Conservation (phyloP, 2,888 invertebrate genomes). For the Melanophora roralis region DNA sequence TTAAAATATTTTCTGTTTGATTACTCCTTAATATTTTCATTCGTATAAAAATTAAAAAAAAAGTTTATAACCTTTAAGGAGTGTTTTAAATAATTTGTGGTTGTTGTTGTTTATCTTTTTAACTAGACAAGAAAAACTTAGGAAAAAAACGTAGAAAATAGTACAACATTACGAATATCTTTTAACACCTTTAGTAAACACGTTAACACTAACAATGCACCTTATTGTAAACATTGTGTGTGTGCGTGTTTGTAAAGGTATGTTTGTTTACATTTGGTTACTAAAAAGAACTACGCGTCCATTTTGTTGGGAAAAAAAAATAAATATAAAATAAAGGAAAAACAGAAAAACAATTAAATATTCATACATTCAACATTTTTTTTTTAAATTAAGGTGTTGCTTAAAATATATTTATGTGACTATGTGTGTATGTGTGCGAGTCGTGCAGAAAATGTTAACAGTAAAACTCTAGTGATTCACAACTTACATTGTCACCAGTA, state of each 20-base stretch:
- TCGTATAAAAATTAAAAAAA: not conserved
- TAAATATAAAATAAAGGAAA: not conserved
- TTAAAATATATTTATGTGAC: slow-evolving; percentile 35
- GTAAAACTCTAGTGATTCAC: too few species aligned
- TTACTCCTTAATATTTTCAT: not conserved
- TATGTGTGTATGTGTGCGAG: too few species aligned
- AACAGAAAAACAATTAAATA: not conserved
- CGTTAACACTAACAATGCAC: not conserved
- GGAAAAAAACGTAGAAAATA: not conserved
- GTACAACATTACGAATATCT: slow-evolving; percentile 39
- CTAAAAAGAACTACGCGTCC: not conserved
- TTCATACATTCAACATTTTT: not conserved
- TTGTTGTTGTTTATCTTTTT: slow-evolving; percentile 22
- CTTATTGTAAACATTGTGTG: not conserved
- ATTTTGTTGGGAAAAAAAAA: slow-evolving; percentile 48
- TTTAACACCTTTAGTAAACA: slow-evolving; percentile 53
- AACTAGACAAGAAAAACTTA: not conserved
- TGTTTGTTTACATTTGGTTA: not conserved
- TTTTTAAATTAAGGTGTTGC: slow-evolving; percentile 54
- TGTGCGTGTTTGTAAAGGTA: not conserved
- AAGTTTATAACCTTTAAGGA: slow-evolving; percentile 36
- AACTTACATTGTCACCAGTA: too few species aligned
- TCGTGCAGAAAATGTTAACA: too few species aligned
- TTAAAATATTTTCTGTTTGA: slow-evolving; percentile 19
- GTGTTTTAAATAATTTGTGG: slow-evolving; percentile 31